Percentiles rank a stretch among this genome's conserved stretches.
phyloP scores from a whole-genome alignment of 2,888 invertebrate species.

The Chesias legatella region DNA sequence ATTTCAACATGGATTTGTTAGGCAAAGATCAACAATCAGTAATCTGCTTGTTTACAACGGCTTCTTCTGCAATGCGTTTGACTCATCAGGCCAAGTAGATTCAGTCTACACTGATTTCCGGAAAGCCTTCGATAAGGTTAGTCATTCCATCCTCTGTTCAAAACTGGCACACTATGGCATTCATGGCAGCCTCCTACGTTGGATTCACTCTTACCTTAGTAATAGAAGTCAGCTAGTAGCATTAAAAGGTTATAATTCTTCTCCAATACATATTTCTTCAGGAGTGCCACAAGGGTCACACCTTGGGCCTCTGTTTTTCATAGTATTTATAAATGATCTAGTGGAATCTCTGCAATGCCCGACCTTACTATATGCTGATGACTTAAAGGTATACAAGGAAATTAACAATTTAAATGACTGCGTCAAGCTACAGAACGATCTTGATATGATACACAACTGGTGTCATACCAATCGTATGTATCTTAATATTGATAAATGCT shows the following conservation, averaged over 20 bases:
- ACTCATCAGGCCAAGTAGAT: conserved; percentile 9
- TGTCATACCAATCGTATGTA: conserved; percentile 2
- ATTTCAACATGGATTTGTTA: conserved; percentile 13
- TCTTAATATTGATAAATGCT: conserved; percentile 7
- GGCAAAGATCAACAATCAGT: conserved; percentile 3
- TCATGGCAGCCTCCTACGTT: conserved; percentile 11
- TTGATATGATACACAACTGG: conserved; percentile 1
- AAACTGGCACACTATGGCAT: conserved; percentile 14
- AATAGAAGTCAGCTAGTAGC: conserved; percentile 1
- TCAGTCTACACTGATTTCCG: conserved; percentile 7
- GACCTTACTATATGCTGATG: conserved; percentile 20
- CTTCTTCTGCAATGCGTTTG: conserved; percentile 8
- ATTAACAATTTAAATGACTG: conserved; percentile 3
- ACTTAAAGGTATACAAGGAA: conserved; percentile 11
- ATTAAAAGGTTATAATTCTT: conserved; percentile 7
- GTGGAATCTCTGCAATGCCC: not conserved
- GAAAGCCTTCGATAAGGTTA: conserved; percentile 22
- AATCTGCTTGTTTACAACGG: conserved; percentile 14
- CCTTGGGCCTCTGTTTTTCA: conserved; percentile 21
- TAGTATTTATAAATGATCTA: conserved; percentile 18
- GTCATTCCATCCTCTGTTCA: not conserved
- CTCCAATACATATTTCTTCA: conserved; percentile 4
- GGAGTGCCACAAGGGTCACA: conserved; percentile 23
- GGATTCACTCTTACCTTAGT: conserved; percentile 12
- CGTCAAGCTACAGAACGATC: conserved; percentile 2